phyloP scores from a whole-genome alignment of 2,888 invertebrate genomes.

The Aricia artaxerxes region DNA sequence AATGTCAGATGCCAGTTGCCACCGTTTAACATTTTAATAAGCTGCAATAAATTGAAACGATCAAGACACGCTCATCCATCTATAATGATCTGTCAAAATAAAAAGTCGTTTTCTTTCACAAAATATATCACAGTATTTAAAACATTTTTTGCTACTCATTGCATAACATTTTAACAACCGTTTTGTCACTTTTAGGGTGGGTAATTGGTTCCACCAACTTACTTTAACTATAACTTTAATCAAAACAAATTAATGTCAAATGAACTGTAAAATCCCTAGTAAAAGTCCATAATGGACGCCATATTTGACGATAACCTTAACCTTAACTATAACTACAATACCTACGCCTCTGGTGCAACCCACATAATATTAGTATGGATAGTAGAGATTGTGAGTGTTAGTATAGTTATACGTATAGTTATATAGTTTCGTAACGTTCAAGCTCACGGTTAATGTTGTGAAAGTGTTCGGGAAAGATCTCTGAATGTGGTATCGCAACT shows the following conservation, averaged over 20 bases:
- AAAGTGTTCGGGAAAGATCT: background rate
- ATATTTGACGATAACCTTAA: too few relatives aligned
- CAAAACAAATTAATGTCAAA: too few relatives aligned
- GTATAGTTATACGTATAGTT: too few relatives aligned
- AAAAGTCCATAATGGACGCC: too few relatives aligned
- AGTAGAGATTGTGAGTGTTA: too few relatives aligned
- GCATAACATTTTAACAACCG: background rate
- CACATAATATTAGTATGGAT: too few relatives aligned
- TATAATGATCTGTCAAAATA: background rate
- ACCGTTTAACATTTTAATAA: background rate
- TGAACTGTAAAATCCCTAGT: too few relatives aligned
- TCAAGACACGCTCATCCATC: background rate
- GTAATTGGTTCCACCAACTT: too few relatives aligned
- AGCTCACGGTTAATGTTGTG: background rate
- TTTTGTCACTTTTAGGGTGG: background rate
- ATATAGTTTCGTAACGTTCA: background rate
- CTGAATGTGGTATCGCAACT: background rate
- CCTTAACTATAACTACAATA: too few relatives aligned
- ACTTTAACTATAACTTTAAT: too few relatives aligned
- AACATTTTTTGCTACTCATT: background rate
- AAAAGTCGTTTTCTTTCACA: background rate
- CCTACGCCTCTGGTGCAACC: too few relatives aligned
- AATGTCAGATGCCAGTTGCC: background rate
- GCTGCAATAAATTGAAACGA: constrained; percentile 1
- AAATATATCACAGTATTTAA: too few relatives aligned